Evolutionary conservation across 2,113 vertebrate species (phyloP), one percentile per base, ranked within the genome.

Genomic region (Cyanistes caeruleus): DNA sequence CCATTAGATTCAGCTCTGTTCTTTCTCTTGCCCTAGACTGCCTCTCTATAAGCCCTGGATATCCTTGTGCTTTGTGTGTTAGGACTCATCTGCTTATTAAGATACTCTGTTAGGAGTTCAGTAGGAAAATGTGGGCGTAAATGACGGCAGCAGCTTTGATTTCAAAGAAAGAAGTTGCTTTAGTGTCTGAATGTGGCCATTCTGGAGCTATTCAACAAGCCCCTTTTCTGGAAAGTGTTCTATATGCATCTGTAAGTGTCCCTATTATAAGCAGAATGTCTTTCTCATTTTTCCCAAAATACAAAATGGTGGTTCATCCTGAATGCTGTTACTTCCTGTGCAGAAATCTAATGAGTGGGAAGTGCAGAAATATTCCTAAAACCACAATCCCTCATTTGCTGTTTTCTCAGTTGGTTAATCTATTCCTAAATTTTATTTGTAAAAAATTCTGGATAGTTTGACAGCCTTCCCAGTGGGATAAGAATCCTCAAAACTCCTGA

Each of bases 1-100:
- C 46, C 84, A 83, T 87, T 93, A 92, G 65, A 84, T 94, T 96
- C 89, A 88, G 51, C 22, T 94, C 37, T 49, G n/a, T 90, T 93
- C 72, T 91, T 96, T 96, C 92, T 95, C 59, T 41, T 68, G 35
- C 49, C 11, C 39, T 39, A 11, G 39, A 55, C 94, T 95, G 84
- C 39, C 39, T 39, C 39, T 39, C 39, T 84, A 91, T 90, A 81
- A 92, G 7, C 70, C 46, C 73, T 91, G 63, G 65, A 87, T 97
- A 84, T 88, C 87, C 86, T 92, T 96, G 82, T 35, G 76, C 12
- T 90, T 90, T 62, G 6, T 53, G 21, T 37, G 15, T 16, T 33
- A 73, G 17, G 11, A 89, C 22, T 80, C 17, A 73, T 43, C 31
- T 94, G 43, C 55, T 83, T 67, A 84, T 51, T 89, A 72, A 96